Base-by-base conservation (phyloP, 2,888 invertebrate genomes). In the Archips xylosteana region DNA sequence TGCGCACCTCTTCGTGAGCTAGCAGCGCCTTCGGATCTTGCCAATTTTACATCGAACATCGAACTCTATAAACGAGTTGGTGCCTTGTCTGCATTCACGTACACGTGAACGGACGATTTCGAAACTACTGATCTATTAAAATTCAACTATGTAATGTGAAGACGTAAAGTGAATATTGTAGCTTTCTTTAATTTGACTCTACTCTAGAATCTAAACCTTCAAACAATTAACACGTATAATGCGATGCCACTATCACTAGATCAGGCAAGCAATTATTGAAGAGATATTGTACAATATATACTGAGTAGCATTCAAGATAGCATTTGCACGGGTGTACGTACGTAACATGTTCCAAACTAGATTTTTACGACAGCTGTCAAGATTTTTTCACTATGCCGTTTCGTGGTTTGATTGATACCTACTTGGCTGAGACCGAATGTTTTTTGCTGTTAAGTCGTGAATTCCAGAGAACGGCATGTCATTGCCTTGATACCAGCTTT, bases 381-480 rank as follows among this genome's bases (percentile, higher is more conserved):
- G 68, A 74, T 78, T 77, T 77, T 64, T 64, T 74, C 71, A 69
- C 47, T 65, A 32, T 65, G 68, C 75, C 75, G 75, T 78, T 78
- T 79, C 77, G 80, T 75, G 74, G 73, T 77, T 76, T 77, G 76
- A 78, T 79, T 78, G 78, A 78, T 78, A 78, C 23, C 23, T 23
- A 23, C 71, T 78, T 75, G 68, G 62, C 70, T 34, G 68, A 68
- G 71, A 54, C 75, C 45, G 70, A 57, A 54, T 47, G 60, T 75
- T 76, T 81, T 80, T 81, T 81, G 78, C 71, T 73, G 36, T 32
- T 49, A 64, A 70, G 70, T 76, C 78, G 75, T 76, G 67, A 76
- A 77, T 77, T 73, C 75, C 75, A 66, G 34, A 75, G 62, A 74
- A 61, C 59, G 67, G 70, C 70, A 74, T 76, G 77, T 77, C 78